These are phyloP conservation scores for Colinus virginianus DNA, from an alignment of 2,113 vertebrate species.

Conservation along the genomic window DNA sequence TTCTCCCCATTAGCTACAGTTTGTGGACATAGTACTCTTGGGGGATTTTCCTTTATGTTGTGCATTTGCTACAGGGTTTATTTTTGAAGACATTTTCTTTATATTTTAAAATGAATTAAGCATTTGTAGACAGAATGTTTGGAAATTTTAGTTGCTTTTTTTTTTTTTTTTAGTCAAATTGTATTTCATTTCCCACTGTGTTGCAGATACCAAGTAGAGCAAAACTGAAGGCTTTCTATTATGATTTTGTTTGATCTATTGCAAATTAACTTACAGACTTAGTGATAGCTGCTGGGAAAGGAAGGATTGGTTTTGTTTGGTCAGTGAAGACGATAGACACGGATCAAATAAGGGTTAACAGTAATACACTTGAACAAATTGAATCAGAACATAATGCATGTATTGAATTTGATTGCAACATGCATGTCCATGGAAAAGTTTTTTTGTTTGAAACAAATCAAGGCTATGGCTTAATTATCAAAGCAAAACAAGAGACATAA, in stretches of 20 bases:
- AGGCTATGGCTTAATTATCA: constrained; percentile 81
- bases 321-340: constrained; percentile 69
- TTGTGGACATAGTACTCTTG: constrained; percentile 28
- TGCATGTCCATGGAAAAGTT: constrained; percentile 67
- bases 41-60: constrained; percentile 40
- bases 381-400: constrained; percentile 77
- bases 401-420: constrained; percentile 79
- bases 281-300: constrained; percentile 63
- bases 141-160: background rate
- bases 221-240: constrained; percentile 44
- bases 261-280: constrained; percentile 61
- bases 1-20: constrained; percentile 49
- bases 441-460: constrained; percentile 78
- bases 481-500: constrained; percentile 78
- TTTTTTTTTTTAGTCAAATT: background rate
- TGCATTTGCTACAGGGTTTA: background rate
- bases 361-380: constrained; percentile 73
- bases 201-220: constrained; percentile 30
- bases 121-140: constrained; percentile 20
- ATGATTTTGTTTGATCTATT: constrained; percentile 61
- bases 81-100: background rate
- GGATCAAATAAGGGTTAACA: constrained; percentile 80
- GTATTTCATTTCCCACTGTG: constrained; percentile 45
- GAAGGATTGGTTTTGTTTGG: constrained; percentile 61
- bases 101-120: constrained; percentile 6